Percentiles rank a stretch among this genome's conserved stretches.
These are phyloP conservation scores for Mayetiola destructor DNA, from an alignment of 2,888 invertebrate species.

Conservation along the genomic window DNA sequence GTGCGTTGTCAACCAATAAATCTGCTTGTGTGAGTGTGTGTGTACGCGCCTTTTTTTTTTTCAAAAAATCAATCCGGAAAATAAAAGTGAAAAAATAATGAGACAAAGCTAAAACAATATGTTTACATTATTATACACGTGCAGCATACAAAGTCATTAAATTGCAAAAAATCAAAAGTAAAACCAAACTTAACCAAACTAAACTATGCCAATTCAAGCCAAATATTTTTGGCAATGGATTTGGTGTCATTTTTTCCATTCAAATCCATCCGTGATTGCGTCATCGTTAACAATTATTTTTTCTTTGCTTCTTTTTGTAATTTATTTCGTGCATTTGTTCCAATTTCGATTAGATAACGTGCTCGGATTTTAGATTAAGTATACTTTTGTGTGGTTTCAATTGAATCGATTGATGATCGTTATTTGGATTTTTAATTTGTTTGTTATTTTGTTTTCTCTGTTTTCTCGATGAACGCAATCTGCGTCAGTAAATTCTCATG, in stretches of 20 bases:
- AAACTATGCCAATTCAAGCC: no score
- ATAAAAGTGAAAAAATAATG: neutral
- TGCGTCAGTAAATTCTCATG: no score
- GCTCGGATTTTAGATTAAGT: neutral
- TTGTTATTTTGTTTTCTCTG: neutral
- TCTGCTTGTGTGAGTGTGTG: no score
- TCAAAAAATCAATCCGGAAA: neutral
- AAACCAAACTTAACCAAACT: no score
- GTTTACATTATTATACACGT: neutral
- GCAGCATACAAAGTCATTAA: conserved; percentile 11
- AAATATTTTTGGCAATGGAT: no score
- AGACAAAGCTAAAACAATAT: neutral
- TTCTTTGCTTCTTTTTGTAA: neutral
- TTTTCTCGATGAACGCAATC: no score
- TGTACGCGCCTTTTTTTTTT: no score
- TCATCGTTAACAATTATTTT: neutral
- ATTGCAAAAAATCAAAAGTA: neutral
- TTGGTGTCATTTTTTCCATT: no score
- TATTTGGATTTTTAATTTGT: neutral
- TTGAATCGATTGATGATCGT: neutral
- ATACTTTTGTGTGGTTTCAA: neutral
- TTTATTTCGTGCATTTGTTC: neutral
- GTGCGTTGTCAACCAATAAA: no score
- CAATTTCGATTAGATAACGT: neutral
- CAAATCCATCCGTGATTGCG: no score